Evolutionary conservation across 2,797 vertebrate species (phyloP).

Genomic region (Lepilemur ruficaudatus): DNA sequence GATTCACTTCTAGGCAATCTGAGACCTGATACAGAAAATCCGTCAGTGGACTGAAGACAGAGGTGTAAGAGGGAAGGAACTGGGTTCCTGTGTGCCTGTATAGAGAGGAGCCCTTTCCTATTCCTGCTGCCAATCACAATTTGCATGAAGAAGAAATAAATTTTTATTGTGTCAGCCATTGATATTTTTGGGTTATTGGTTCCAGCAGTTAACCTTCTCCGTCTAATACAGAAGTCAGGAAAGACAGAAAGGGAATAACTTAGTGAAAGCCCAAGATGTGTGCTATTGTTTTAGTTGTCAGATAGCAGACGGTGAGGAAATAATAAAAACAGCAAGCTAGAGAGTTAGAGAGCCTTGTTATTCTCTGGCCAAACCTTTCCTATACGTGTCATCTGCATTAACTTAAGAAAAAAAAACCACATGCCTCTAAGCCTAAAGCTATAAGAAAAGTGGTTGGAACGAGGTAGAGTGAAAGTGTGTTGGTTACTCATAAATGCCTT

Average conservation of each 20-base stretch:
- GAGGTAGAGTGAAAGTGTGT: not conserved
- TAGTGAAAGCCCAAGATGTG: not conserved
- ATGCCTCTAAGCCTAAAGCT: not conserved
- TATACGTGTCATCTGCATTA: not conserved
- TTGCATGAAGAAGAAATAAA: not conserved
- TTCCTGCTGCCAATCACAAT: not conserved
- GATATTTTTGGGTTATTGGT: not conserved
- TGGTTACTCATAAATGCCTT: not conserved
- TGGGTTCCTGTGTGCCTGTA: not conserved
- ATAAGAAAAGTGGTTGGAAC: not conserved
- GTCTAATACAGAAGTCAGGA: not conserved
- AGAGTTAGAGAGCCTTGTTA: not conserved
- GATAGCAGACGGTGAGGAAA: not conserved
- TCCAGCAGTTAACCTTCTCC: not conserved
- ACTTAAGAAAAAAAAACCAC: not conserved
- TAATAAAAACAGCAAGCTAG: not conserved
- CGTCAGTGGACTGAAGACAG: not conserved
- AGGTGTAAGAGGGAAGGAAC: not conserved
- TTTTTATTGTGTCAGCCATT: not conserved
- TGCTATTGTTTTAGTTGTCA: not conserved
- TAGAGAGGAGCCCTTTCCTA: not conserved
- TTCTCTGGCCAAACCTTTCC: not conserved
- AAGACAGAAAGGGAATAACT: not conserved
- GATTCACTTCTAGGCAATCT: not conserved
- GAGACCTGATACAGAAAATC: not conserved